Base-by-base conservation (phyloP, 2,888 invertebrate genomes). In the Dendrolimus pini region DNA sequence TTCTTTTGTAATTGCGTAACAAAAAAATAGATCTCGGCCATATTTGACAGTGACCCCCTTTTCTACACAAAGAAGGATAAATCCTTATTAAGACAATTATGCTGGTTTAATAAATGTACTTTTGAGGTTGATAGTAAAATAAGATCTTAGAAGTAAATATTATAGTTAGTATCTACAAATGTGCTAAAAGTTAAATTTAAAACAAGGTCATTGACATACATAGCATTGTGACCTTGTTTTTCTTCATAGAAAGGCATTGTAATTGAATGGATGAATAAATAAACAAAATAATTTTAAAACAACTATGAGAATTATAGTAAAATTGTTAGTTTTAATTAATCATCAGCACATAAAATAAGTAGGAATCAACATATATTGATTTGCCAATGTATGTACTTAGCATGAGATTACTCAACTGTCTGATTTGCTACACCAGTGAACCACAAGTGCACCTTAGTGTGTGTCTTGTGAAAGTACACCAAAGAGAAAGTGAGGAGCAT, bases 401-500 rank as follows among this genome's bases (percentile, higher is more conserved):
- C 47, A 47, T 47, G 12, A 12, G 52, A 70, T 79, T 82, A 75
- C 74, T 66, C 74, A 80, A 82, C 67, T 57, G 67, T 64, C 63
- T 69, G 66, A 67, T 78, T 74, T 71, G 69, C 61, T 74, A 72
- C 75, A 79, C 74, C 79, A 80, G 69, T 84, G 86, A 89, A 85
- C 87, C 88, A 80, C 76, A 74, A 80, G 83, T 82, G 82, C 85
- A 83, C 83, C 76, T 80, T 72, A 68, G 66, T 62, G 65, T 69
- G 68, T 67, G 79, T 75, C 82, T 89, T 87, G 90, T 89, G 90
- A 90, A 90, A 90, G 90, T 90, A 85, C 83, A 77, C 71, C 72
- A 78, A 87, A 89, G 89, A 90, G 90, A 90, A 90, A 90, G 90
- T 90, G 84, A 88, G 83, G 67, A 83, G 75, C 85, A 84, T 69